Base-by-base conservation (phyloP, 2,888 invertebrate genomes). In the Dicyrtoma fusca region DNA sequence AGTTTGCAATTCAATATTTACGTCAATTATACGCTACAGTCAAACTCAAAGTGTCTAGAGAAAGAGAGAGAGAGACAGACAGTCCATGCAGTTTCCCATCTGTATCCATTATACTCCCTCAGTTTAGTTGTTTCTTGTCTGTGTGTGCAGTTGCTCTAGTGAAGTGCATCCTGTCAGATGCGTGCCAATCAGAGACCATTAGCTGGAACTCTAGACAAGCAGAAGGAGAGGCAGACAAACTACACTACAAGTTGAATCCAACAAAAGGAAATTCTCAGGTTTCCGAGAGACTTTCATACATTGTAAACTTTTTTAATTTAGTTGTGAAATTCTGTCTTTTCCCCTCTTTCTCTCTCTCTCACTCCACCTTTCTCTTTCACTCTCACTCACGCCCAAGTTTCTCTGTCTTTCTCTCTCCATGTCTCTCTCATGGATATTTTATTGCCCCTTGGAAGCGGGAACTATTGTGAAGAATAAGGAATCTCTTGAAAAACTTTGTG, bases 301-400 rank as follows among this genome's bases (percentile, higher is more conserved):
- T 51, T 17, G 25, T n/a, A 25, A 64, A 64, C 64, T 64, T 64
- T 64, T 64, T 64, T 64, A 47, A 64, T 64, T 64, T 64, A 42
- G 26, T 64, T 47, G 64, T 64, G 26, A 64, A 64, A 64, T 64
- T 64, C 17, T 61, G 10, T 23, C 26, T n/a, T n/a, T 13, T 13
- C 3, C 8, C 3, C 11, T 59, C 25, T 47, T n/a, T 42, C 21
- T 8, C 23, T 21, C 11, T 45, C 19, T 47, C 63, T 21, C n/a
- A 13, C 1, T 26, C 25, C 25, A 57, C 21, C 14, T 59, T 6
- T 8, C 10, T 53, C 10, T 17, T 53, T 13, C 17, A 53, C 19
- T 13, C 8, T 53, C 17, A 53, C 53, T 14, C 17, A 6, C 55
- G 13, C n/a, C 19, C 26, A 25, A 26, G 26, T 59, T 59, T 26